These are phyloP conservation scores for Diplosoma virens DNA, from an alignment of 23 tunicate species.

Conservation along the genomic window DNA sequence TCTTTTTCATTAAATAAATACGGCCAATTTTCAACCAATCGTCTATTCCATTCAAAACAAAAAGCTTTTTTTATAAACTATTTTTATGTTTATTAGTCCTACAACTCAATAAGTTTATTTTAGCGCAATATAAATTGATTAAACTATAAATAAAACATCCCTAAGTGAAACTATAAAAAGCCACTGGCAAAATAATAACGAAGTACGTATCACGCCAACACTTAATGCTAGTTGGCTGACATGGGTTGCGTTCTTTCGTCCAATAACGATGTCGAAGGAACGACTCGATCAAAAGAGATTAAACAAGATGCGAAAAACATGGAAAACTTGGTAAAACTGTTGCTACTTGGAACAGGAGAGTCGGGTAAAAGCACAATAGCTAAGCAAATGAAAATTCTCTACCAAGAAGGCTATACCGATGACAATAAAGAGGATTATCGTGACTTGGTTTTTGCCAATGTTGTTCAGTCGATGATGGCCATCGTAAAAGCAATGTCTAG, in stretches of 20 bases:
- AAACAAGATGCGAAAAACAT: slow-evolving; percentile 76
- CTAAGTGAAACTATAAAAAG: too few species aligned
- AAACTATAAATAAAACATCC: too few species aligned
- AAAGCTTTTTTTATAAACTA: too few species aligned
- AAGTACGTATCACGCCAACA: too few species aligned
- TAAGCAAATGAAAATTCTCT: slow-evolving; percentile 94
- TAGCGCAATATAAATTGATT: too few species aligned
- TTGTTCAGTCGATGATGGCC: slow-evolving; percentile 82
- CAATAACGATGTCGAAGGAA: slow-evolving; percentile 29
- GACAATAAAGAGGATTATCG: slow-evolving; percentile 51
- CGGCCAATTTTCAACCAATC: too few species aligned
- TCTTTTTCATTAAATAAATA: too few species aligned
- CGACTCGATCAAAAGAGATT: slow-evolving; percentile 46
- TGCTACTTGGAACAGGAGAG: slow-evolving; percentile 92
- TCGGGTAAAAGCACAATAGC: slow-evolving; percentile 97
- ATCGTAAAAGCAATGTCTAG: slow-evolving; percentile 81
- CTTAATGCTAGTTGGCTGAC: too few species aligned
- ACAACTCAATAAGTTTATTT: too few species aligned
- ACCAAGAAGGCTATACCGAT: slow-evolving; percentile 75
- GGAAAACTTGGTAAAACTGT: slow-evolving; percentile 69
- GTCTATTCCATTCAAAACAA: too few species aligned
- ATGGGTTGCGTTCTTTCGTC: slow-evolving; percentile 90
- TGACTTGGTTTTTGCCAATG: slow-evolving; percentile 72
- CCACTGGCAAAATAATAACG: too few species aligned
- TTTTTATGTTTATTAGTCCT: too few species aligned